Evolutionary conservation across 2,888 invertebrate genomes (phyloP).

Genomic region (Drosophila infuscata): DNA sequence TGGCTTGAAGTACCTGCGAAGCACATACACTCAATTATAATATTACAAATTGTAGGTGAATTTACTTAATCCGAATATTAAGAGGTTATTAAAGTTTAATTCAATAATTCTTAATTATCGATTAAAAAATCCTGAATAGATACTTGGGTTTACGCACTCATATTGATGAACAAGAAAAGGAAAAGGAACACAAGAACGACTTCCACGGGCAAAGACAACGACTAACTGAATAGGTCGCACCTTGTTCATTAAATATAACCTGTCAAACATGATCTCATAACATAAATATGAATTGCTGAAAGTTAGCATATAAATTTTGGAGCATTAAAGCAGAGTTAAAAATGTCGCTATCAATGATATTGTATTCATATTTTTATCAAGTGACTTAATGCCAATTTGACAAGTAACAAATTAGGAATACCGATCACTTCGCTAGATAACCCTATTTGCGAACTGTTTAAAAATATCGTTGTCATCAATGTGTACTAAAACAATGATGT

Average conservation of each 20-base stretch:
- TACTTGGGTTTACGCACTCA: conserved; percentile 43
- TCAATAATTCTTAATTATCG: background rate
- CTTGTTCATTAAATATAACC: conserved; percentile 28
- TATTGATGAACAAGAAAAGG: conserved; percentile 4
- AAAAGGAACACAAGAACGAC: conserved; percentile 1
- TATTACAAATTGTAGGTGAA: no score
- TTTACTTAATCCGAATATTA: background rate
- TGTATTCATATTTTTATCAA: conserved; percentile 46
- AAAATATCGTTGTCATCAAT: conserved; percentile 36
- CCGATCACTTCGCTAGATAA: conserved; percentile 16
- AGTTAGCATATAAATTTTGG: conserved; percentile 55
- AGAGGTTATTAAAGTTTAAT: background rate
- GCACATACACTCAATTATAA: background rate
- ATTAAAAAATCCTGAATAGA: background rate
- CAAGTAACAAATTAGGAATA: conserved; percentile 52
- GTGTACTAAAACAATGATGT: background rate
- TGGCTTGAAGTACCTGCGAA: conserved; percentile 11
- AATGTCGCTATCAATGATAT: conserved; percentile 60
- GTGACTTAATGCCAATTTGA: conserved; percentile 37
- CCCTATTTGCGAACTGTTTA: conserved; percentile 33
- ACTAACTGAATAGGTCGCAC: conserved; percentile 26
- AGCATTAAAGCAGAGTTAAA: conserved; percentile 50
- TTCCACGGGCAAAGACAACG: conserved; percentile 10
- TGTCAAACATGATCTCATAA: background rate
- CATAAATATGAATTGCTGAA: background rate